These are phyloP conservation scores for Bombus waltoni DNA, from an alignment of 1,140 invertebrate genomes.

Conservation along the genomic window DNA sequence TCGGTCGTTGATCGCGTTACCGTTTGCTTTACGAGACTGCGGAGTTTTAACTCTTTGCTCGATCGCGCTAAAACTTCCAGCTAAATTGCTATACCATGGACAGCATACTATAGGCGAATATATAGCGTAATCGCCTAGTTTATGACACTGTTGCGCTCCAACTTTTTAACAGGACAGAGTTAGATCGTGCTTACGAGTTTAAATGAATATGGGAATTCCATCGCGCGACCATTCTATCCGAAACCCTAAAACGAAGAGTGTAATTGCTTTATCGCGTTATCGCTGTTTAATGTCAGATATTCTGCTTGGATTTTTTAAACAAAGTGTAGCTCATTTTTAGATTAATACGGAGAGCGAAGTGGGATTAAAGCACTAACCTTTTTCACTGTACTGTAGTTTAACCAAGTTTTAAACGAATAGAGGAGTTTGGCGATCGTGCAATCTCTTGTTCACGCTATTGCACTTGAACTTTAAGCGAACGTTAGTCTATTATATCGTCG, in stretches of 20 bases:
- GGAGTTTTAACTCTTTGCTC: slow-evolving; percentile 20
- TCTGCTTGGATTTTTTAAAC: no score
- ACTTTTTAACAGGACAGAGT: slow-evolving; percentile 1
- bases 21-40: not conserved
- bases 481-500: not conserved
- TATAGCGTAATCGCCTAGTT: not conserved
- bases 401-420: slow-evolving; percentile 8
- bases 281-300: not conserved
- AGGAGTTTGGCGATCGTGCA: not conserved
- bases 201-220: not conserved
- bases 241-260: not conserved
- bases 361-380: not conserved
- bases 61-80: slow-evolving; percentile 11
- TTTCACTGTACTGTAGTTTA: slow-evolving; percentile 1
- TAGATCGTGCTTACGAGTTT: not conserved
- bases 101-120: not conserved
- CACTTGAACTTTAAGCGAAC: not conserved
- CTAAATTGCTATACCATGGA: not conserved
- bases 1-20: slow-evolving; percentile 9
- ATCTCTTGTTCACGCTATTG: not conserved
- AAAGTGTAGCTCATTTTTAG: not conserved
- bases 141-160: slow-evolving; percentile 2
- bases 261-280: not conserved
- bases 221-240: not conserved
- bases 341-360: not conserved